Conservation (phyloP, 2,113 vertebrate species). For the Myodes glareolus region DNA sequence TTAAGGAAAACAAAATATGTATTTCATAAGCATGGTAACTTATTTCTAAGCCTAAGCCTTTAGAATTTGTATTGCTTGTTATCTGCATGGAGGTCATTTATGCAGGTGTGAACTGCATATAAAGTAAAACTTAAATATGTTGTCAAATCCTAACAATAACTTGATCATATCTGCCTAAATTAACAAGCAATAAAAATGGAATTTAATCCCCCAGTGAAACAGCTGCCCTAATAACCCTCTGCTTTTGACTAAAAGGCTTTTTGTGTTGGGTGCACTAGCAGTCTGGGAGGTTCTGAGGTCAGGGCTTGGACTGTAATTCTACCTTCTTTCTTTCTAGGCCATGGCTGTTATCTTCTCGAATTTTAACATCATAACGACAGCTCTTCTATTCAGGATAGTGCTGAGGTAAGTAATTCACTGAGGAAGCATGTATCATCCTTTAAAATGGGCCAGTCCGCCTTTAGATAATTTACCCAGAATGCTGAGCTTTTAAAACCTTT, state of each 20-base stretch:
- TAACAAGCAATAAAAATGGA: conserved; percentile 64
- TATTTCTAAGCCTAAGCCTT: conserved; percentile 44
- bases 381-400: conserved; percentile 96
- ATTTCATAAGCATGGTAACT: not conserved
- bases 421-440: conserved; percentile 55
- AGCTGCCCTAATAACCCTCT: conserved; percentile 63
- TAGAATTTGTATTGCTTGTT: conserved; percentile 20
- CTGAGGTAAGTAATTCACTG: conserved; percentile 93
- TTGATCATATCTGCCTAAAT: conserved; percentile 63
- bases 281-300: conserved; percentile 55
- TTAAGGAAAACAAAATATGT: not conserved
- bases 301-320: conserved; percentile 69
- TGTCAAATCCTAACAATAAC: conserved; percentile 55
- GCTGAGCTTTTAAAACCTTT: conserved; percentile 11
- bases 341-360: conserved; percentile 98
- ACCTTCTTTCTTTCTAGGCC: conserved; percentile 89
- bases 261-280: conserved; percentile 55
- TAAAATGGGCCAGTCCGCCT: not conserved
- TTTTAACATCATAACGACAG: conserved; percentile 98
- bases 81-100: conserved; percentile 43
- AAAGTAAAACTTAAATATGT: conserved; percentile 31
- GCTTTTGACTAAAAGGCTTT: conserved; percentile 56
- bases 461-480: conserved; percentile 48
- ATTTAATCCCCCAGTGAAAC: conserved; percentile 73
- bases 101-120: not conserved